A percentile compares a stretch with the other conserved stretches of the same genome.
Evolutionary conservation across 2,797 vertebrate species (phyloP).

Genomic region (Sebastes steindachneri): DNA sequence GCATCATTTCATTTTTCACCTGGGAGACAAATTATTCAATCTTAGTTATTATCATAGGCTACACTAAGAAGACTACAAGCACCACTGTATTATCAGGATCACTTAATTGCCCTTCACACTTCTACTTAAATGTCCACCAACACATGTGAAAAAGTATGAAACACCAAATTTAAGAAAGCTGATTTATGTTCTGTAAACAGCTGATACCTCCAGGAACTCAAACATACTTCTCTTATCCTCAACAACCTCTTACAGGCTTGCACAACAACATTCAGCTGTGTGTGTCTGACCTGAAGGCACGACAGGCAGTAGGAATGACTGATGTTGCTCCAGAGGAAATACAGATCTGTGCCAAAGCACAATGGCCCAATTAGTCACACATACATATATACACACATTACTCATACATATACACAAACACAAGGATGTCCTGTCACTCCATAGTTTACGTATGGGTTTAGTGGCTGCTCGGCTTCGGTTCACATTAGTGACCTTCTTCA

Average conservation of each 20-base stretch:
- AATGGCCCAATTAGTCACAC: constrained; percentile 45
- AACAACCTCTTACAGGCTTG: constrained; percentile 7
- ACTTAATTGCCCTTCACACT: neutral
- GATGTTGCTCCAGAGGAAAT: constrained; percentile 51
- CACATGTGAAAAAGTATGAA: neutral
- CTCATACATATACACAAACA: constrained; percentile 22
- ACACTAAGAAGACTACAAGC: neutral
- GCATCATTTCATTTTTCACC: neutral
- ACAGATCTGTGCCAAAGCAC: constrained; percentile 27
- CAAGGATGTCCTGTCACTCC: constrained; percentile 2
- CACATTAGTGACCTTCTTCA: neutral
- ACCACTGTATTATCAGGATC: neutral
- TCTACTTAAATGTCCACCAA: neutral
- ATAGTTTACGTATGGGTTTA: constrained; percentile 11
- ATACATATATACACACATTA: constrained; percentile 4
- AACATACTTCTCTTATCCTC: constrained; percentile 6
- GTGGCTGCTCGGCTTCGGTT: neutral
- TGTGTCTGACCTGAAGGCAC: constrained; percentile 27
- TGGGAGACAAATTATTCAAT: neutral
- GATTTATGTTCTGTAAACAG: constrained; percentile 2
- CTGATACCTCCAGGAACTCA: constrained; percentile 10
- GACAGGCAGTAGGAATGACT: constrained; percentile 33
- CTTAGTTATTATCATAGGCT: neutral
- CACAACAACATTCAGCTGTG: constrained; percentile 25
- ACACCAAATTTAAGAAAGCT: neutral